Evolutionary conservation across 2,797 vertebrate genomes (phyloP), one percentile per base, ranked within the genome.

Genomic region (Crypturellus tataupa): DNA sequence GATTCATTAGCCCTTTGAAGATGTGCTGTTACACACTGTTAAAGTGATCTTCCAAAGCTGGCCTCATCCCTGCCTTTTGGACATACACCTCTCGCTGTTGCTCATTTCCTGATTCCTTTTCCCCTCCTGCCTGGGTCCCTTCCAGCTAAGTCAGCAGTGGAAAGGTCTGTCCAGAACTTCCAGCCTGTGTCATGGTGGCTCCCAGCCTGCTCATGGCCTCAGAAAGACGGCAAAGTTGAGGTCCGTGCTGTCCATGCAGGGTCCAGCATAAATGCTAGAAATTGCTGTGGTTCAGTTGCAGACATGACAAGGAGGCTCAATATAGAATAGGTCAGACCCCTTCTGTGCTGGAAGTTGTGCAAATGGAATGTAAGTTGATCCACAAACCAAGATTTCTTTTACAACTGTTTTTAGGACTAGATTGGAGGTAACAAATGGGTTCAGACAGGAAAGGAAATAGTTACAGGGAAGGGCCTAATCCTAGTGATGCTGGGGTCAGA

Each of bases 1-100:
- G 95, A 93, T 94, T 96, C 93, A 95, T 95, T 94, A 95, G 37
- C 68, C 88, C 93, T 97, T 96, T 96, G 95, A 96, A 96, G 94
- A 73, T 94, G 90, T 88, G 80, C 90, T 83, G 77, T 85, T 93
- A 89, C 90, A 85, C 2, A n/a, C 91, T 93, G 64, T 96, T 94
- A 96, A 73, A 95, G 88, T 95, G 80, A 92, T 94, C 79, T 93
- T 81, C 91, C 42, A 0, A 80, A 93, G 88, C 82, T 85, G 72
- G 84, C 29, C 72, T 92, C 89, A 58, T 95, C 93, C 85, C 91
- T 92, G 90, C 76, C 88, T 96, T 90, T 96, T 44, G 55, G 91
- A 96, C 60, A 58, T 86, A 73, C 44, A 87, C 86, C 81, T 94
- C 72, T 95, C 2, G 1, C 82, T 89, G 80, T 95, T 96, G 96